Evolutionary conservation across 2,113 vertebrate species (phyloP).

Genomic region (Theristicus caerulescens): DNA sequence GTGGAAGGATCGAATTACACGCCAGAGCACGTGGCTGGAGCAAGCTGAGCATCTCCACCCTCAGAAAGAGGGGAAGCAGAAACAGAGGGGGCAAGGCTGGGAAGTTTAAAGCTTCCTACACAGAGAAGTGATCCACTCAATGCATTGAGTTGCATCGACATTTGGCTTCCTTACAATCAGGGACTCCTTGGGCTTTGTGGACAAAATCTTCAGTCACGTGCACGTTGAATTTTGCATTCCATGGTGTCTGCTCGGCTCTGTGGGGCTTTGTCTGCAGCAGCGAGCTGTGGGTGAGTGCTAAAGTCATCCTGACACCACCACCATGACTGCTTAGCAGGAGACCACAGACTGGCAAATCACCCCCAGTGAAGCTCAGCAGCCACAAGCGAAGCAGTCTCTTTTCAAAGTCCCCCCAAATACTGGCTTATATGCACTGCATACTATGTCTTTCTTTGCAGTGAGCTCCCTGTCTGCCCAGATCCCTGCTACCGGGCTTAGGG

Average conservation of each 20-base stretch:
- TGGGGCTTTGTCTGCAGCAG: not conserved
- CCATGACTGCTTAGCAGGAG: rapidly evolving
- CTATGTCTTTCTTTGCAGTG: not conserved
- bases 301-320: not conserved
- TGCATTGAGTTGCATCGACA: not conserved
- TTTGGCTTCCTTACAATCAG: not conserved
- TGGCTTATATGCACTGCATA: not conserved
- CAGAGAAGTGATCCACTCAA: not conserved
- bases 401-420: not conserved
- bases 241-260: rapidly evolving
- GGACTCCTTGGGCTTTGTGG: not conserved
- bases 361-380: not conserved
- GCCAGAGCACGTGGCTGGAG: rapidly evolving
- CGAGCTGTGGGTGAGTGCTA: rapidly evolving
- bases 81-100: not conserved
- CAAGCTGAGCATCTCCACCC: not conserved
- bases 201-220: not conserved
- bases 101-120: not conserved
- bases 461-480: not conserved
- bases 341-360: not conserved
- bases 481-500: not conserved
- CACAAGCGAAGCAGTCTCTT: not conserved
- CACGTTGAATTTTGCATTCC: rapidly evolving
- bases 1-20: not conserved
- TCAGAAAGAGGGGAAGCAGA: not conserved